A percentile compares a stretch with the other conserved stretches of the same genome.
Conservation (phyloP, 2,888 invertebrate species). For the Philaethria dido region DNA sequence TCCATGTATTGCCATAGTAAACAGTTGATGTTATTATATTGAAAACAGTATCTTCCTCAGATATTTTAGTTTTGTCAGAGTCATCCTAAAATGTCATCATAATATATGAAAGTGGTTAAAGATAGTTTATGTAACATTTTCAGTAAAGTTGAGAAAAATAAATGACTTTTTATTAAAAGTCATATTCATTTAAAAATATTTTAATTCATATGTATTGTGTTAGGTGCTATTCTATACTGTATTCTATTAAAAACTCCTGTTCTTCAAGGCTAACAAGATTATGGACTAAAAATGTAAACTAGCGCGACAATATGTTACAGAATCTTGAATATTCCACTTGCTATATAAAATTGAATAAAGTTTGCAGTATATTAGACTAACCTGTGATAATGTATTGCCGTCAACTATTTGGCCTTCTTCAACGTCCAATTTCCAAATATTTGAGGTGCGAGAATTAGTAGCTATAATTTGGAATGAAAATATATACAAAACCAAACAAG, state of each 20-base stretch:
- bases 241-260: conserved; percentile 28
- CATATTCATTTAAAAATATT: not conserved
- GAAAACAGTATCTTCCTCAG: conserved; percentile 88
- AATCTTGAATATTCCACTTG: conserved; percentile 9
- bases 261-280: conserved; percentile 44
- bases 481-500: conserved; percentile 87
- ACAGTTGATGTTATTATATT: conserved; percentile 90
- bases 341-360: not conserved
- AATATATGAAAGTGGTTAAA: conserved; percentile 9
- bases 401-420: conserved; percentile 90
- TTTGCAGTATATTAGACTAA: conserved; percentile 55
- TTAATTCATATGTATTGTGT: not conserved
- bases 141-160: not conserved
- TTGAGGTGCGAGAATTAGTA: conserved; percentile 92
- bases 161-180: not conserved
- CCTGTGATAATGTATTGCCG: conserved; percentile 83
- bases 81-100: conserved; percentile 74
- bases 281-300: conserved; percentile 34
- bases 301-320: conserved; percentile 27
- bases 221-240: not conserved
- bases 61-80: conserved; percentile 66
- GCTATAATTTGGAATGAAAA: conserved; percentile 88
- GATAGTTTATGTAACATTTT: conserved; percentile 9
- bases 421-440: conserved; percentile 91
- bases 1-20: conserved; percentile 86